Conservation (phyloP, 2,797 vertebrate genomes). For the Typhlichthys eigenmanni region DNA sequence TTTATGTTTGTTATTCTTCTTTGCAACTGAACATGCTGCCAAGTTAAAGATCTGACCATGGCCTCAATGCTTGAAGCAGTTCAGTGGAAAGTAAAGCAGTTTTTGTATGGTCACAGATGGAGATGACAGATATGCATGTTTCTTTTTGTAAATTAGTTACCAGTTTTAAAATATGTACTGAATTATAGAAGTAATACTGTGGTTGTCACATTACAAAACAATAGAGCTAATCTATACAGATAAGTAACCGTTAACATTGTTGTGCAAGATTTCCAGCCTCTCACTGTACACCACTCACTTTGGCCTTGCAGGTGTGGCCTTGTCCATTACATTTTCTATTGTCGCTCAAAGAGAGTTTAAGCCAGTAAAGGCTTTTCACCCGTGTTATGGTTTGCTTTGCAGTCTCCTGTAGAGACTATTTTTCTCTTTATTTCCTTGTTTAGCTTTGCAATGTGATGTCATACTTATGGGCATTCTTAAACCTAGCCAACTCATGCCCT, state of each 20-base stretch:
- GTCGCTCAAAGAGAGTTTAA: constrained; percentile 22
- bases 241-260: constrained; percentile 6
- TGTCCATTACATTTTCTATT: constrained; percentile 3
- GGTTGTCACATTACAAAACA: not conserved
- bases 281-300: not conserved
- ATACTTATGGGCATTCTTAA: no score
- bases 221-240: not conserved
- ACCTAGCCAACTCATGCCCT: no score
- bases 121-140: constrained; percentile 59
- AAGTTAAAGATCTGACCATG: constrained; percentile 68
- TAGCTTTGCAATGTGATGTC: constrained; percentile 1
- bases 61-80: constrained; percentile 55
- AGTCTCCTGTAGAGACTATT: constrained; percentile 28
- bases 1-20: constrained; percentile 21
- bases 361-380: constrained; percentile 19
- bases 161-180: constrained; percentile 32
- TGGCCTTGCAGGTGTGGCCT: constrained; percentile 20
- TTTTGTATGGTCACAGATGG: constrained; percentile 56
- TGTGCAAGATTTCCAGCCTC: constrained; percentile 6
- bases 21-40: constrained; percentile 48
- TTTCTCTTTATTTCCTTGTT: constrained; percentile 23
- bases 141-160: constrained; percentile 45
- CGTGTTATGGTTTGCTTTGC: constrained; percentile 34
- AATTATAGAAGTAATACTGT: not conserved
- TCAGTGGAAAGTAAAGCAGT: constrained; percentile 45